Evolutionary conservation across 2,113 vertebrate species (phyloP).

Genomic region (Polyodon spathula): DNA sequence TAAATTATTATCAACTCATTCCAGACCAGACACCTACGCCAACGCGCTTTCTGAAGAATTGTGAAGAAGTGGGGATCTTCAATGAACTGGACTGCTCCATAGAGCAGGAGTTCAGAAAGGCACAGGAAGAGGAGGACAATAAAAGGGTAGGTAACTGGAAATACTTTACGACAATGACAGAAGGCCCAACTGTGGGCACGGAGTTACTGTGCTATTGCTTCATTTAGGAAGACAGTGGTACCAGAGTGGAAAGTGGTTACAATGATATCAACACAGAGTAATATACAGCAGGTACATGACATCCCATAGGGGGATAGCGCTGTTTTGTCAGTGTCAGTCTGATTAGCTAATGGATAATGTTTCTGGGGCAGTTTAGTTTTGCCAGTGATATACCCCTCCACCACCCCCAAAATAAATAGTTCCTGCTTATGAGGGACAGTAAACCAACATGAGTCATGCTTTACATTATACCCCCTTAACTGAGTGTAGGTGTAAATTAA

Average conservation of each 20-base stretch:
- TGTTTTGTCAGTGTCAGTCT: too few relatives aligned
- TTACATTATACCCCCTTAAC: too few relatives aligned
- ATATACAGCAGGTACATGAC: too few relatives aligned
- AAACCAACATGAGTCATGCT: not conserved
- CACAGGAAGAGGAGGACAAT: slow-evolving; percentile 89
- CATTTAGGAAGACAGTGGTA: too few relatives aligned
- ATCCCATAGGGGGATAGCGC: too few relatives aligned
- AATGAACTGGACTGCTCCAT: slow-evolving; percentile 93
- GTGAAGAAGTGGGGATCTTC: slow-evolving; percentile 95
- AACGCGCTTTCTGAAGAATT: slow-evolving; percentile 96
- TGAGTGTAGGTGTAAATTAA: too few relatives aligned
- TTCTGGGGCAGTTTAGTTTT: too few relatives aligned
- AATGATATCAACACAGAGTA: too few relatives aligned
- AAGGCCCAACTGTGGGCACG: not conserved
- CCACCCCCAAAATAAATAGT: too few relatives aligned
- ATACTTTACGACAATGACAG: slow-evolving; percentile 32
- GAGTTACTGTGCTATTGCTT: not conserved
- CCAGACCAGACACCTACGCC: slow-evolving; percentile 96
- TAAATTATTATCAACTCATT: slow-evolving; percentile 25
- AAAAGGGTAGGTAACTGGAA: slow-evolving; percentile 74
- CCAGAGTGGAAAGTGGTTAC: too few relatives aligned
- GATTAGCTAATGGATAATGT: too few relatives aligned
- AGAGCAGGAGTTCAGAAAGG: slow-evolving; percentile 93
- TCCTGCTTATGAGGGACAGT: not conserved
- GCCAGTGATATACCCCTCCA: too few relatives aligned